Conservation (phyloP, 2,113 vertebrate species). For the Mastomys natalensis region DNA sequence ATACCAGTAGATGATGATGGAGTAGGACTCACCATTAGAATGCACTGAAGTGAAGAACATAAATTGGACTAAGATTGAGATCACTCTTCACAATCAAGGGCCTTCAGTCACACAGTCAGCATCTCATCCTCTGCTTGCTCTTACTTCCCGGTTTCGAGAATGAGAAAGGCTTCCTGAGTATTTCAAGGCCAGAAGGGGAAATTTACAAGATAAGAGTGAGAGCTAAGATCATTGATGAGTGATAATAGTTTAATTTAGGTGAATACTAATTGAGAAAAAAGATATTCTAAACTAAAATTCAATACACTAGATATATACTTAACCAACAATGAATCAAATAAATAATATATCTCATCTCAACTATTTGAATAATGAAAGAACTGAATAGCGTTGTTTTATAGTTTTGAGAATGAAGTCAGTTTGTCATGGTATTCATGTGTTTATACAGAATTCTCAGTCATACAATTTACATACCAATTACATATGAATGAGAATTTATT, state of each 20-base stretch:
- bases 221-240: not conserved
- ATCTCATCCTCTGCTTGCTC: not conserved
- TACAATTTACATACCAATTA: not conserved
- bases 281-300: slow-evolving; percentile 20
- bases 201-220: not conserved
- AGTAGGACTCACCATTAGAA: not conserved
- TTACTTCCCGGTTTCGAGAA: not conserved
- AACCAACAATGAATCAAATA: slow-evolving; percentile 24
- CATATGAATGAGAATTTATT: not conserved
- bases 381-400: not conserved
- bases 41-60: not conserved
- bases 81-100: not conserved
- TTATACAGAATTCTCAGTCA: slow-evolving; percentile 17
- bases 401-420: slow-evolving; percentile 35
- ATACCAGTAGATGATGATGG: not conserved
- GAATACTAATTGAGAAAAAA: slow-evolving; percentile 49
- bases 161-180: not conserved
- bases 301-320: not conserved
- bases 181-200: not conserved
- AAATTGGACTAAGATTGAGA: not conserved
- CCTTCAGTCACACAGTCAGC: not conserved
- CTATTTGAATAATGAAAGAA: not conserved
- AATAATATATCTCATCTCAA: slow-evolving; percentile 45
- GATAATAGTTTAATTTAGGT: slow-evolving; percentile 23
- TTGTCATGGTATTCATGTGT: not conserved